Base-by-base conservation (phyloP, 2,113 vertebrate species). In the Lutjanus erythropterus region DNA sequence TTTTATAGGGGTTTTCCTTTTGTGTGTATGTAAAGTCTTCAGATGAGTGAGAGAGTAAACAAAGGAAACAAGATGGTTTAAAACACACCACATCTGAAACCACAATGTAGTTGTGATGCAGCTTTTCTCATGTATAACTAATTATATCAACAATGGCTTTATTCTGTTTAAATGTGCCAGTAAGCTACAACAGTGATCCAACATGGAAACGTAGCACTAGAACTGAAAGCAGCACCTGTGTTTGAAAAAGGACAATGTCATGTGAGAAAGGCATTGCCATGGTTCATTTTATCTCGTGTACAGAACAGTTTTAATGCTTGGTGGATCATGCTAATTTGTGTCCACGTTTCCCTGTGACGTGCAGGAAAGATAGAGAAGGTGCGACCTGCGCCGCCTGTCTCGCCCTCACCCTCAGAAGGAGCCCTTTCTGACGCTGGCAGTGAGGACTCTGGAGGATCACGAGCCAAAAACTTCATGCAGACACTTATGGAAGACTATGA, bases 401-500 rank as follows among this genome's bases (percentile, higher is more conserved):
- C 97, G 0, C 97, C 97, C 35, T 96, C 96, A 2, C 96, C 96
- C 6, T 88, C 96, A 5, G 97, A 99, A 83, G 95, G 95, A n/a
- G 94, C 96, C 4, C 71, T 94, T 50, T 92, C 96, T 27, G 97
- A 99, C 71, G 81, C 88, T 6, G 88, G 94, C 16, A 87, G 95
- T 0, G 97, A 98, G 82, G 97, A 99, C 91, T 95, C 97, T 9
- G 94, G 92, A 3, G 97, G 96, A 80, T 91, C 93, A 77, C 89
- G 97, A 37, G 95, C 97, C 88, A 99, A 98, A 94, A 99, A 98
- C 93, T 95, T 97, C 94, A 98, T 99, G 98, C 96, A 99, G 95
- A 99, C 98, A 1, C 96, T 99, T 41, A 96, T 99, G 97, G 98
- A 99, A 83, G 98, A 99, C 93, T 99, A 95, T 5, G 97, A 99